Conservation (phyloP, 1,140 invertebrate species). For the Anoplophora glabripennis region DNA sequence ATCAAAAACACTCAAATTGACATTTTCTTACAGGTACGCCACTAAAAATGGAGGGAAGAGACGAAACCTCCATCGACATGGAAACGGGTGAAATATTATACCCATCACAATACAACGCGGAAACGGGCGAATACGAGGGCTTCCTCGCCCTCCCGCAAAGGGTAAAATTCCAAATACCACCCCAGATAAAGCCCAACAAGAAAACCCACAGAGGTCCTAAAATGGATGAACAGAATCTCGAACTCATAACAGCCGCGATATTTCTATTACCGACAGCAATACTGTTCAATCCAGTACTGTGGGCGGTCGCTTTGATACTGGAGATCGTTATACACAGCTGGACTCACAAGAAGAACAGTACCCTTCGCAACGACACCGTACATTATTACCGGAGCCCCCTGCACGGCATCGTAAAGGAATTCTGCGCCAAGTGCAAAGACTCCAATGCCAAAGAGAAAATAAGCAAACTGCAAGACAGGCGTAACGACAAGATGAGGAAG, state of each 20-base stretch:
- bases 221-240: not conserved
- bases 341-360: slow-evolving; percentile 57
- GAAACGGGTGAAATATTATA: slow-evolving; percentile 38
- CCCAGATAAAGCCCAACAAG: slow-evolving; percentile 2
- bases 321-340: slow-evolving; percentile 54
- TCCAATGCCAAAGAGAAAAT: slow-evolving; percentile 34
- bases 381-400: slow-evolving; percentile 58
- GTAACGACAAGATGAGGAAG: slow-evolving; percentile 18
- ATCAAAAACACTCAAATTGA: too few relatives aligned
- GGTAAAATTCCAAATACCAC: slow-evolving; percentile 5
- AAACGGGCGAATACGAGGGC: slow-evolving; percentile 38
- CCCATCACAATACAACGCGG: slow-evolving; percentile 19
- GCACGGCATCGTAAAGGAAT: slow-evolving; percentile 56
- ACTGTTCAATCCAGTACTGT: slow-evolving; percentile 45
- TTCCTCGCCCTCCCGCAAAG: too few relatives aligned
- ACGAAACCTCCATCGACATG: slow-evolving; percentile 20
- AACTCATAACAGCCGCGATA: slow-evolving; percentile 20
- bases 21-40: too few relatives aligned
- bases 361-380: slow-evolving; percentile 51
- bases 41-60: slow-evolving; percentile 9
- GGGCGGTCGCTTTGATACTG: slow-evolving; percentile 35
- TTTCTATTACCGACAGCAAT: slow-evolving; percentile 50
- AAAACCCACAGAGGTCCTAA: not conserved
- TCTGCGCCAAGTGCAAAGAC: slow-evolving; percentile 54
- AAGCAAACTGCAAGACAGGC: slow-evolving; percentile 35